Conservation (phyloP, 2,113 vertebrate species). For the Amazona vittata region DNA sequence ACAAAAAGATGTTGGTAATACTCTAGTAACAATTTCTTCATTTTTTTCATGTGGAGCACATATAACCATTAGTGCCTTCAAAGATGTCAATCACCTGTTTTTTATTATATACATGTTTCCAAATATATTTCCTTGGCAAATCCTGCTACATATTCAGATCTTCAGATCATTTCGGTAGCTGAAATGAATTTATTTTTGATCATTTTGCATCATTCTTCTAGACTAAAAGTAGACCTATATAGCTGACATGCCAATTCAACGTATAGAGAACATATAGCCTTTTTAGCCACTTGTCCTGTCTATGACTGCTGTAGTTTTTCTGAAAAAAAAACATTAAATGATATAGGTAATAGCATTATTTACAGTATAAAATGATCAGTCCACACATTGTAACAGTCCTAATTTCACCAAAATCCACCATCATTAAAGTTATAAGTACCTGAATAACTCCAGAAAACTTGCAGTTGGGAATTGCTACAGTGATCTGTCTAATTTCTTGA, state of each 20-base stretch:
- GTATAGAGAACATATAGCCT: accelerated
- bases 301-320: background rate
- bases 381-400: background rate
- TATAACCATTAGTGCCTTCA: background rate
- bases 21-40: background rate
- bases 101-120: background rate
- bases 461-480: background rate
- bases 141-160: background rate
- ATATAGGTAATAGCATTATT: background rate
- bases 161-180: background rate
- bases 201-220: background rate
- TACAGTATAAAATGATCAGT: background rate
- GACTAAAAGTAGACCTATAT: background rate
- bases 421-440: accelerated
- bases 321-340: background rate
- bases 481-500: background rate
- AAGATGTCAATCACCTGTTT: background rate
- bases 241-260: background rate
- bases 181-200: background rate
- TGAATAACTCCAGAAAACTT: background rate
- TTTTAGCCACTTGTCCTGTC: background rate
- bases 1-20: background rate
- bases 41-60: background rate
- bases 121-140: background rate
- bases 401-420: background rate